Conservation (phyloP, 1,140 invertebrate species). For the Orchestia grillus region DNA sequence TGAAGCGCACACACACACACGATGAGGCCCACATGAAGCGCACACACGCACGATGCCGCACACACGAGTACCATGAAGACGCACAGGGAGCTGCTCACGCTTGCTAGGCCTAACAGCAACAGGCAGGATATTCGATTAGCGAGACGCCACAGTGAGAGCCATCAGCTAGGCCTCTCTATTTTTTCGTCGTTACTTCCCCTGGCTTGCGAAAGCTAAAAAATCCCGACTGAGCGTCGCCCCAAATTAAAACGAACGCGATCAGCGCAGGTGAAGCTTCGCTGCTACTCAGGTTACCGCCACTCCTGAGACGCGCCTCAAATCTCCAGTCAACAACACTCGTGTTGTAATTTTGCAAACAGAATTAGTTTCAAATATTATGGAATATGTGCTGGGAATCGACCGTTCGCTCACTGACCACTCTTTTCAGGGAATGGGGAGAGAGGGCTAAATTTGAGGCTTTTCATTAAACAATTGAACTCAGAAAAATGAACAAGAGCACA, state of each 20-base stretch:
- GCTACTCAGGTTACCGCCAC: neutral
- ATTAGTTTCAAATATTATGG: neutral
- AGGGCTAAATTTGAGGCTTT: neutral
- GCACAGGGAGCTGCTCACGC: neutral
- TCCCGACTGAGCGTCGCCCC: neutral
- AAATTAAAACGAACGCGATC: neutral
- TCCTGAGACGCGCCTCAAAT: neutral
- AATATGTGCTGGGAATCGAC: neutral
- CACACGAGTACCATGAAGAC: neutral
- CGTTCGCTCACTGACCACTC: neutral
- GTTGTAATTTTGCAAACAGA: neutral
- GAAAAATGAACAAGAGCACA: neutral
- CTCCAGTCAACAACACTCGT: neutral
- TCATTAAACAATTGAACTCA: neutral
- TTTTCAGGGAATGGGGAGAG: neutral
- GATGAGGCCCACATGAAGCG: too few relatives aligned
- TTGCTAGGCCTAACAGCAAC: slow-evolving; percentile 44
- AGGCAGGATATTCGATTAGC: slow-evolving; percentile 55
- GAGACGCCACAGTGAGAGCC: slow-evolving; percentile 15
- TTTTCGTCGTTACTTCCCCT: neutral
- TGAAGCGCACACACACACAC: neutral
- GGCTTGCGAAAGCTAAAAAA: neutral
- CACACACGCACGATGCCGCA: neutral
- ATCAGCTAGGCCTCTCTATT: neutral
- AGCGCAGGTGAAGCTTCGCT: neutral